These are phyloP conservation scores for Hecatera dysodea DNA, from an alignment of 2,888 invertebrate genomes.

Conservation along the genomic window DNA sequence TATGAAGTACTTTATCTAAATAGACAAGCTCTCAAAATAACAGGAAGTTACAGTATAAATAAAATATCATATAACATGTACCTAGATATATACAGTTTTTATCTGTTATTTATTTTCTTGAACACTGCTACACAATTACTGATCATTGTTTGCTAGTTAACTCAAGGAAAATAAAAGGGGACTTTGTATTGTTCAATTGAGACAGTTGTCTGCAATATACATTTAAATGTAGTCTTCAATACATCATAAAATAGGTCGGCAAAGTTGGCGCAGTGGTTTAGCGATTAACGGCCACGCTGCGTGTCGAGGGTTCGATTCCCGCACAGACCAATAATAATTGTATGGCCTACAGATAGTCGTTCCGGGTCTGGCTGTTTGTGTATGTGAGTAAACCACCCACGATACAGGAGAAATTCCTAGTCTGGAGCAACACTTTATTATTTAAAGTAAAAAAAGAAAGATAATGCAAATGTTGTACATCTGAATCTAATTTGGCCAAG, in stretches of 20 bases:
- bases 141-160: conserved; percentile 24
- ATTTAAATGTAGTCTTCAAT: conserved; percentile 15
- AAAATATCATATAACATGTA: conserved; percentile 12
- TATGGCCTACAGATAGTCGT: too few relatives aligned
- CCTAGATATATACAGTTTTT: conserved; percentile 37
- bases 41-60: conserved; percentile 6
- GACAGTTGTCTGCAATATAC: conserved; percentile 13
- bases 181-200: conserved; percentile 60
- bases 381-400: too few relatives aligned
- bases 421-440: too few relatives aligned
- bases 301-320: too few relatives aligned
- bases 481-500: conserved; percentile 33
- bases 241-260: too few relatives aligned
- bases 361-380: too few relatives aligned
- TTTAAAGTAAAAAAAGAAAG: too few relatives aligned
- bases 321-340: too few relatives aligned
- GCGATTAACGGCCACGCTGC: too few relatives aligned
- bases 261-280: too few relatives aligned
- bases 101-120: conserved; percentile 48
- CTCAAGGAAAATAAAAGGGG: conserved; percentile 39
- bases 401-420: too few relatives aligned
- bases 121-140: conserved; percentile 3
- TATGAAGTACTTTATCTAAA: too few relatives aligned
- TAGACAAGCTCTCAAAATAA: not conserved
- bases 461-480: conserved; percentile 16